These are phyloP conservation scores for Speoplatyrhinus poulsoni DNA, from an alignment of 2,113 vertebrate species.

Conservation along the genomic window DNA sequence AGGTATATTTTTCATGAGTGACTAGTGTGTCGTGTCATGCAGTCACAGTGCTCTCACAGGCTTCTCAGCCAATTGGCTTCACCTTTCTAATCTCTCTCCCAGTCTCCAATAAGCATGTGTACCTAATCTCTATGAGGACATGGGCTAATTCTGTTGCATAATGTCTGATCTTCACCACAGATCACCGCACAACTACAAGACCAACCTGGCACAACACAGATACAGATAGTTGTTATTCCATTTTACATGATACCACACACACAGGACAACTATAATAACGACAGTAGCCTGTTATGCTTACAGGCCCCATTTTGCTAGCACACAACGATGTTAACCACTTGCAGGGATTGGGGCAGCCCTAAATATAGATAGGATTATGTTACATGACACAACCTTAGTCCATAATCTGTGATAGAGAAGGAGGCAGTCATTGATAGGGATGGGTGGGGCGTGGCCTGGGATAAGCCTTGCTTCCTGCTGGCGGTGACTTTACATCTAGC, in stretches of 20 bases:
- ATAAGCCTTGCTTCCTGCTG: not conserved
- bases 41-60: no score
- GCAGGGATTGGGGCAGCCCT: slow-evolving; percentile 37
- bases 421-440: slow-evolving; percentile 15
- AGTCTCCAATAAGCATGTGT: not conserved
- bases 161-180: not conserved
- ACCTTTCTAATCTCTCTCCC: no score
- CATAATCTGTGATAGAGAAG: slow-evolving; percentile 2
- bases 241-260: not conserved
- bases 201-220: not conserved
- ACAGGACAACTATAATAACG: no score
- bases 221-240: not conserved
- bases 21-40: no score
- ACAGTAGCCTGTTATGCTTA: not conserved
- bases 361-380: slow-evolving; percentile 61
- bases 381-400: slow-evolving; percentile 59
- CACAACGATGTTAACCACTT: slow-evolving; percentile 3
- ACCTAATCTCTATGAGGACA: slow-evolving; percentile 4
- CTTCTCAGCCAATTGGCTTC: no score
- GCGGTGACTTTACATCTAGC: not conserved
- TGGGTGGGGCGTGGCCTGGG: slow-evolving; percentile 25
- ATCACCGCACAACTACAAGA: not conserved
- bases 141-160: not conserved
- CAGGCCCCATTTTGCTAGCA: not conserved
- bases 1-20: no score